phyloP scores from a whole-genome alignment of 2,888 invertebrate genomes.

The Ormyrus thymus region DNA sequence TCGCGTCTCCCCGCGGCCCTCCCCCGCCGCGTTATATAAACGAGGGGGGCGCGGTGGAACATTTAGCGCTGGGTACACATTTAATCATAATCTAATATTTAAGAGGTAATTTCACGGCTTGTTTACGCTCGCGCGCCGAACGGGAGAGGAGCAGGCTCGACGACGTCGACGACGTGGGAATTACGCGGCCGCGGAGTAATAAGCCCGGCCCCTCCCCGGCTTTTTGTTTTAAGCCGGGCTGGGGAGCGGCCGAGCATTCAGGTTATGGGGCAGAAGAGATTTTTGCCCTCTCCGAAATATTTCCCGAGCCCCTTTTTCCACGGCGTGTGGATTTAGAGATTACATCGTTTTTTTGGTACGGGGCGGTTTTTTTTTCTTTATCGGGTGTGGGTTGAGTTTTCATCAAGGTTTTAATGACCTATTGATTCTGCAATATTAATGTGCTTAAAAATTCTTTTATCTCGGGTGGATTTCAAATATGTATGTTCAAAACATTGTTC shows the following conservation, averaged over 20 bases:
- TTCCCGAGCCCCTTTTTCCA: not conserved
- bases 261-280: conserved; percentile 37
- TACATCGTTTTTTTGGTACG: not conserved
- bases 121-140: conserved; percentile 67
- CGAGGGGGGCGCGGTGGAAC: conserved; percentile 63
- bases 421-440: no score
- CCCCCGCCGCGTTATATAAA: not conserved
- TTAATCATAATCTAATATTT: conserved; percentile 76
- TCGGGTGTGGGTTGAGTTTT: no score
- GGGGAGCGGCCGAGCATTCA: not conserved
- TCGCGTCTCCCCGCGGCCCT: not conserved
- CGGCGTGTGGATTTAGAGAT: not conserved
- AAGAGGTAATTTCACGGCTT: conserved; percentile 76
- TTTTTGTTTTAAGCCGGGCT: conserved; percentile 28
- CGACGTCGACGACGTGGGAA: conserved; percentile 43
- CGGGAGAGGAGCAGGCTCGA: not conserved
- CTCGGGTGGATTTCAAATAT: no score
- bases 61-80: conserved; percentile 73
- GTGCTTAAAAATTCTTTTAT: no score
- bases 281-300: conserved; percentile 25
- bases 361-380: no score
- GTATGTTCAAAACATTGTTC: no score
- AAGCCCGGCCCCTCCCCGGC: conserved; percentile 20
- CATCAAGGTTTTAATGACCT: no score
- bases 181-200: conserved; percentile 44